Evolutionary conservation across 2,888 invertebrate genomes (phyloP).

Genomic region (Leptodirus hochenwartii): DNA sequence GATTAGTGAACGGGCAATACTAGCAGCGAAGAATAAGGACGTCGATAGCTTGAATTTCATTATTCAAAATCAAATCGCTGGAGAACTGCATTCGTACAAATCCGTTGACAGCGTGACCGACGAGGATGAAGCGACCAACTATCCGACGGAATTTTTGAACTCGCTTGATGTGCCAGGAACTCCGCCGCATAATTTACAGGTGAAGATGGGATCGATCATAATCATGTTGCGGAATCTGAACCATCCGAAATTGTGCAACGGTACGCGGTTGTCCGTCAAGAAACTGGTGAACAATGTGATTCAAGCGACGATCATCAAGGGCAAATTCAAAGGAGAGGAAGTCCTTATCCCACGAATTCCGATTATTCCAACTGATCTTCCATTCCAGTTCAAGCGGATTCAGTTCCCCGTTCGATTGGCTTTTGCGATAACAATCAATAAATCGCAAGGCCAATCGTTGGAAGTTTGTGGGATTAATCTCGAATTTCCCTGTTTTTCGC

Average conservation of each 20-base stretch:
- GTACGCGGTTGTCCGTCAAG: slow-evolving; percentile 14
- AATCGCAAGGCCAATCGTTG: slow-evolving; percentile 22
- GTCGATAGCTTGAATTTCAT: background rate
- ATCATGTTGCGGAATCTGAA: slow-evolving; percentile 18
- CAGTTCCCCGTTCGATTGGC: slow-evolving; percentile 18
- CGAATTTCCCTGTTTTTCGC: slow-evolving; percentile 19
- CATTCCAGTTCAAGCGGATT: slow-evolving; percentile 15
- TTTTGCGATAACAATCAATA: slow-evolving; percentile 21
- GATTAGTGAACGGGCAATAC: slow-evolving; percentile 18
- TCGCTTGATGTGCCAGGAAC: slow-evolving; percentile 15
- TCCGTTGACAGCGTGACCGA: slow-evolving; percentile 13
- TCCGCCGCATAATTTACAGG: slow-evolving; percentile 15
- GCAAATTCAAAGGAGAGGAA: slow-evolving; percentile 14
- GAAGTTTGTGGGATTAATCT: slow-evolving; percentile 18
- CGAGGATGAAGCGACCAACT: slow-evolving; percentile 13
- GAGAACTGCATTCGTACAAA: slow-evolving; percentile 10
- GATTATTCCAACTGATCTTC: slow-evolving; percentile 17
- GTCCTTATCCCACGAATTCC: slow-evolving; percentile 19
- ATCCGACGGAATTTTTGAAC: slow-evolving; percentile 15
- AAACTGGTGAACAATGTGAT: slow-evolving; percentile 17
- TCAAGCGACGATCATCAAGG: slow-evolving; percentile 17
- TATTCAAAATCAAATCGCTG: background rate
- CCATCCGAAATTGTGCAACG: slow-evolving; percentile 16
- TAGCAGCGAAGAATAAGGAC: slow-evolving; percentile 18
- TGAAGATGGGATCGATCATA: slow-evolving; percentile 17